Conservation (phyloP, 2,888 invertebrate genomes). For the Pantelozetes paolii region DNA sequence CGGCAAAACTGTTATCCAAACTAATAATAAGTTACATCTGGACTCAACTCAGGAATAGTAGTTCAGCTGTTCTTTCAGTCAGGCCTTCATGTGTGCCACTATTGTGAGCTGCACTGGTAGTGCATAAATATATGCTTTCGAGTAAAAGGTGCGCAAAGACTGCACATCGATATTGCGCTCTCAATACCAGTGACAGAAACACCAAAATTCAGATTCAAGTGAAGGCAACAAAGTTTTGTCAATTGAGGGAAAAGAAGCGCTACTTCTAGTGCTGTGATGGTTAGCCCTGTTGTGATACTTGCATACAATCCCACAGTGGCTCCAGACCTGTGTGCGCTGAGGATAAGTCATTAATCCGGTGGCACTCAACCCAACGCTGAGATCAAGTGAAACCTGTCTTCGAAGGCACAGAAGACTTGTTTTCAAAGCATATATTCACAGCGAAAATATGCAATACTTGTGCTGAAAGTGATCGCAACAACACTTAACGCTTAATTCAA, state of each 20-base stretch:
- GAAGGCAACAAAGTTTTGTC: conserved; percentile 8
- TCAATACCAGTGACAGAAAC: neutral
- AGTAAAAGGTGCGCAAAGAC: conserved; percentile 34
- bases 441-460: neutral
- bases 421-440: neutral
- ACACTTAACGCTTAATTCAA: too few relatives aligned
- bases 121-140: neutral
- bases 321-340: conserved; percentile 2
- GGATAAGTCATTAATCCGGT: conserved; percentile 32
- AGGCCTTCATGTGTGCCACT: neutral
- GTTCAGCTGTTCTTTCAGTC: conserved; percentile 28
- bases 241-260: conserved; percentile 17
- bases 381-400: conserved; percentile 28
- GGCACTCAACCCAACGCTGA: neutral
- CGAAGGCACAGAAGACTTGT: neutral
- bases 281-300: neutral
- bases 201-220: neutral
- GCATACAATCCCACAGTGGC: neutral
- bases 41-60: neutral
- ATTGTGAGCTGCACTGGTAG: neutral
- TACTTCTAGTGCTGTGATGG: neutral
- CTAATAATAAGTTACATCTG: conserved; percentile 33
- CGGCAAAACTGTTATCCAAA: neutral
- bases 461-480: too few relatives aligned
- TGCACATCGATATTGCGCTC: conserved; percentile 20